Evolutionary conservation across 2,797 vertebrate species (phyloP).

Genomic region (Mareca strepera): DNA sequence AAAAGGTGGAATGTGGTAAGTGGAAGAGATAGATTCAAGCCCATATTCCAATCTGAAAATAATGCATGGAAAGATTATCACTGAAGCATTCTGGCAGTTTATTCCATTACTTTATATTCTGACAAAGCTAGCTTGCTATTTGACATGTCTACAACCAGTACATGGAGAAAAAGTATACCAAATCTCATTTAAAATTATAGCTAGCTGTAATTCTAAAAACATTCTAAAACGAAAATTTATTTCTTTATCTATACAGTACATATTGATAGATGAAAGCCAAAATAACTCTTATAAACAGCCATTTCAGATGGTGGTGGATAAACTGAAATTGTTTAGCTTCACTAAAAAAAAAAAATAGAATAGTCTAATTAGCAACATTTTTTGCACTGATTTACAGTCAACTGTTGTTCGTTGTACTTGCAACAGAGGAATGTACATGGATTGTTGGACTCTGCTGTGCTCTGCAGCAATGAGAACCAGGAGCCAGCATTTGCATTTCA

Average conservation of each 20-base stretch:
- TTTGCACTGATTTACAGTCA: background rate
- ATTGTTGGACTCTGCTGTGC: background rate
- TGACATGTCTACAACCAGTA: background rate
- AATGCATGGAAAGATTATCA: background rate
- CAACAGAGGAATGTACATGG: background rate
- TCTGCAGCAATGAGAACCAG: background rate
- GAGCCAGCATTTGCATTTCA: background rate
- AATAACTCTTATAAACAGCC: background rate
- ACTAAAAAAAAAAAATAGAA: background rate
- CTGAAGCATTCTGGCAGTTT: background rate
- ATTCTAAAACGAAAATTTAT: background rate
- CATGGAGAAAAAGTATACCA: background rate
- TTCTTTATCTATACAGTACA: background rate
- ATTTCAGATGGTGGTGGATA: background rate
- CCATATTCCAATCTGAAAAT: background rate
- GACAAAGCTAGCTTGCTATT: background rate
- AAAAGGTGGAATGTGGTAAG: background rate
- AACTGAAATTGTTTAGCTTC: background rate
- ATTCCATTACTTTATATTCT: background rate
- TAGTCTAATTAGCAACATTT: background rate
- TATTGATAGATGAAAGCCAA: background rate
- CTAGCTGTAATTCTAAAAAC: background rate
- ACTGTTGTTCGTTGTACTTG: rapidly evolving
- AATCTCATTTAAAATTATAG: background rate
- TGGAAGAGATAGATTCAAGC: background rate